Evolutionary conservation across 2,113 vertebrate species (phyloP), one percentile per base, ranked within the genome.

Genomic region (Tauraco erythrolophus): DNA sequence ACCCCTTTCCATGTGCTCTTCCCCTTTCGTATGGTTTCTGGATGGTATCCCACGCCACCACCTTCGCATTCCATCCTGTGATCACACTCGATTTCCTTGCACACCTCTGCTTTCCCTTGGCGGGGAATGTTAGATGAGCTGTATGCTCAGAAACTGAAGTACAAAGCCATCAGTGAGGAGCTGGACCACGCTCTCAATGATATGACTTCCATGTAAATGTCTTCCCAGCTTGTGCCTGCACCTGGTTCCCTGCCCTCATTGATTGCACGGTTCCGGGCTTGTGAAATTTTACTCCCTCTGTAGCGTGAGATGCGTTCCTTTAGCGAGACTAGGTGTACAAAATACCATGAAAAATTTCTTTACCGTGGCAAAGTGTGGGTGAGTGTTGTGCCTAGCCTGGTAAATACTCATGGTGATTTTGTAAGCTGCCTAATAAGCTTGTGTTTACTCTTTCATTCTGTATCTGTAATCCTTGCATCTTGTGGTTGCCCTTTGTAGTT

Each of bases 141-240:
- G 96, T 99, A 99, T 88, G 98, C 99, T 98, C 99, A 99, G 99
- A 99, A 99, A 98, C 99, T 99, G 98, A 99, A 99, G 99, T 99
- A 99, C 99, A 99, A 99, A 98, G 99, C 99, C 98, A 99, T 99
- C 99, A 99, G 99, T 97, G 99, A 99, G 98, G 99, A 99, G 99
- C 98, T 99, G 98, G 99, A 99, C 99, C 99, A 99, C 98, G 99
- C 99, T 98, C 99, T 99, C 99, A 99, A 99, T 94, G 99, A 99
- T 96, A 99, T 99, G 99, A 99, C 99, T 95, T 99, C 99, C 98
- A 99, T 99, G 99, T 99, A 99, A 99, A 98, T 99, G 97, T 93
- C 90, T 94, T 94, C 78, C 96, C 97, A 74, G 75, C 88, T 86
- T 92, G 88, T 95, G 97, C 98, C 95, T 66, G 89, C 97, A 62